These are phyloP conservation scores for Linyphia triangularis DNA, from an alignment of 2,888 invertebrate species.

Conservation along the genomic window DNA sequence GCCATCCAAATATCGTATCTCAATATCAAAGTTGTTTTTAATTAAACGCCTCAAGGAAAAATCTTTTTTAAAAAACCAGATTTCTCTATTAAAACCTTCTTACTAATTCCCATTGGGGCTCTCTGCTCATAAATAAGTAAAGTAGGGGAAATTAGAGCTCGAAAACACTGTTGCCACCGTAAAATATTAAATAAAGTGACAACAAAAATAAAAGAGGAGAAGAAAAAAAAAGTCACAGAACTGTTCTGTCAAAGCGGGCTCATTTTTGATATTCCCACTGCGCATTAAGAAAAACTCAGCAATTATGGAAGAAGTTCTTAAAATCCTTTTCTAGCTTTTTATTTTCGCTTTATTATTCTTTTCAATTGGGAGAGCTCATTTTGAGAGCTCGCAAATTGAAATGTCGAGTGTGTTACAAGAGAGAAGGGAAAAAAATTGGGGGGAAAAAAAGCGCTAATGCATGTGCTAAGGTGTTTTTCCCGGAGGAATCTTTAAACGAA, in stretches of 20 bases:
- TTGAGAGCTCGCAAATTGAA: conserved; percentile 22
- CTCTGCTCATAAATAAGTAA: conserved; percentile 21
- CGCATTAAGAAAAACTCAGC: conserved; percentile 27
- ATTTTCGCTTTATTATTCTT: conserved; percentile 10
- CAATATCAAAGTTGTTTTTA: conserved; percentile 17
- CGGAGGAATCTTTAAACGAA: conserved; percentile 62
- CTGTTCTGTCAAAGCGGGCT: background rate
- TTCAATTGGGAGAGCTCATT: conserved; percentile 22
- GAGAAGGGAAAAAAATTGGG: background rate
- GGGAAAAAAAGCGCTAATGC: background rate
- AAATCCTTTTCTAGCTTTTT: conserved; percentile 11
- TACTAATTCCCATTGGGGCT: background rate
- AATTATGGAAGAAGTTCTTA: conserved; percentile 35
- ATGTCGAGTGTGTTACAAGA: background rate
- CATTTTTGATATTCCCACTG: conserved; percentile 18
- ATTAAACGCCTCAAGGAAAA: conserved; percentile 7
- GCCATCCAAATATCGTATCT: background rate
- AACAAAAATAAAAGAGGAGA: no score
- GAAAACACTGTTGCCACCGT: background rate
- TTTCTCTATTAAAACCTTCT: conserved; percentile 8
- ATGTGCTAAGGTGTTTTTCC: conserved; percentile 13
- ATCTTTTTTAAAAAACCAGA: background rate
- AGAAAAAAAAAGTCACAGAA: no score
- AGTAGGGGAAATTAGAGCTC: conserved; percentile 22
- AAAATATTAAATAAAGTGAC: conserved; percentile 18